These are phyloP conservation scores for Caenorhabditis sinica DNA, from an alignment of 2,888 invertebrate species.

Conservation along the genomic window DNA sequence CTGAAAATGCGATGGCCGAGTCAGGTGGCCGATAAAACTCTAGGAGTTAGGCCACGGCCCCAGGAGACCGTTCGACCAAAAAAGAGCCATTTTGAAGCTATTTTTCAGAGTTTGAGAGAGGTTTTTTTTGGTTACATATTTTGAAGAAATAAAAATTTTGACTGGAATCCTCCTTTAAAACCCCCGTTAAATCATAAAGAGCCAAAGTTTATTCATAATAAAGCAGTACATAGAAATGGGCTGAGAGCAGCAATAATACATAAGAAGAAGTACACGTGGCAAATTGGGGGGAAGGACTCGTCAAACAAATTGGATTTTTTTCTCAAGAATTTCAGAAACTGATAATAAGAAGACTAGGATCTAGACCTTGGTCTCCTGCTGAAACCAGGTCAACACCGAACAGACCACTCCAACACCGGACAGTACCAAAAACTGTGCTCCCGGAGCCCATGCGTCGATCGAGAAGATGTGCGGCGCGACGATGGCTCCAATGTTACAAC, in stretches of 20 bases:
- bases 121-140: no score
- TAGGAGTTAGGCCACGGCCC: no score
- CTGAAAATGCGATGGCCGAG: no score
- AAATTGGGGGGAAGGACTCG: conserved; percentile 6
- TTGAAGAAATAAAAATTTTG: no score
- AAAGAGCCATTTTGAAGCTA: no score
- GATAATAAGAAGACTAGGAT: background rate
- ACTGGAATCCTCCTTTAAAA: no score
- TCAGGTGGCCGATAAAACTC: no score
- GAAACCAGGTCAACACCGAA: conserved; percentile 33
- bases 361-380: conserved; percentile 56
- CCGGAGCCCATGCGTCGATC: conserved; percentile 24
- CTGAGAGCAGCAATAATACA: conserved; percentile 8
- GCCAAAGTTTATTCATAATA: conserved; percentile 5
- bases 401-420: conserved; percentile 30
- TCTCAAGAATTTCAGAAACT: no score
- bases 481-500: conserved; percentile 66
- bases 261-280: conserved; percentile 19
- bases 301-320: background rate
- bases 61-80: no score
- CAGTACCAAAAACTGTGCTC: conserved; percentile 42
- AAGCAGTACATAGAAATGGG: background rate
- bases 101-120: no score
- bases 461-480: conserved; percentile 58
- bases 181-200: no score